A percentile compares a stretch with the other conserved stretches of the same genome.
Conservation (phyloP, 1,140 invertebrate species). For the Trichomalopsis sarcophagae region DNA sequence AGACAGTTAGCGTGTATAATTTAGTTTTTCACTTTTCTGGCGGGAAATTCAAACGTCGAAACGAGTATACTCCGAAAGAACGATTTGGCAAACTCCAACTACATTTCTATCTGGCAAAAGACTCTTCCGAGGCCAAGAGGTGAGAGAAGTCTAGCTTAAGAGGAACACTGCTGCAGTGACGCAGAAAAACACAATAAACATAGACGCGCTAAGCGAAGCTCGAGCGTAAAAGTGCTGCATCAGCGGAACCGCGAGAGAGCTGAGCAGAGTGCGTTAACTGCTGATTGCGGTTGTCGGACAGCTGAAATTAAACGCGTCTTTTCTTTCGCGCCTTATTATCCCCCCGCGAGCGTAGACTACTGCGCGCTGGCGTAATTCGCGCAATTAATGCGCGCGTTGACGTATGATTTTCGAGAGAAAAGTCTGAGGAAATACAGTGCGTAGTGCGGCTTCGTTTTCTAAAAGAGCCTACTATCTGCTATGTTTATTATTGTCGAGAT, state of each 20-base stretch:
- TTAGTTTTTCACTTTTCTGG: too few relatives aligned
- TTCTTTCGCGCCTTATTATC: slow-evolving; percentile 18
- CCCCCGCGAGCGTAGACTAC: background rate
- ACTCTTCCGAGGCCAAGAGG: background rate
- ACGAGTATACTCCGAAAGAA: too few relatives aligned
- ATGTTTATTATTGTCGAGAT: too few relatives aligned
- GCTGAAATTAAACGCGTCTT: slow-evolving; percentile 42
- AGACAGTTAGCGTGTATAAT: too few relatives aligned
- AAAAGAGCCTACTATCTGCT: background rate
- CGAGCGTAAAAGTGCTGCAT: background rate
- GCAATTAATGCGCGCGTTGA: slow-evolving; percentile 33
- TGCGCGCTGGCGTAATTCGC: background rate
- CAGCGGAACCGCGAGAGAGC: slow-evolving; percentile 19
- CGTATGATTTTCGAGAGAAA: background rate
- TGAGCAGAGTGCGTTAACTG: slow-evolving; percentile 39
- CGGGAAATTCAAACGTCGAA: too few relatives aligned
- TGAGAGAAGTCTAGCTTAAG: background rate
- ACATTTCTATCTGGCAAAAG: too few relatives aligned
- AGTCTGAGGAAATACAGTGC: background rate
- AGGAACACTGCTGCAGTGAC: background rate
- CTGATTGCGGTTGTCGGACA: slow-evolving; percentile 38
- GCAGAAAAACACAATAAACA: background rate
- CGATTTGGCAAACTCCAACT: too few relatives aligned
- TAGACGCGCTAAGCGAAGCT: background rate
- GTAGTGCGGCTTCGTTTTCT: background rate